phyloP scores from a whole-genome alignment of 1,140 invertebrate species.

The Ostrea denselamellosa region DNA sequence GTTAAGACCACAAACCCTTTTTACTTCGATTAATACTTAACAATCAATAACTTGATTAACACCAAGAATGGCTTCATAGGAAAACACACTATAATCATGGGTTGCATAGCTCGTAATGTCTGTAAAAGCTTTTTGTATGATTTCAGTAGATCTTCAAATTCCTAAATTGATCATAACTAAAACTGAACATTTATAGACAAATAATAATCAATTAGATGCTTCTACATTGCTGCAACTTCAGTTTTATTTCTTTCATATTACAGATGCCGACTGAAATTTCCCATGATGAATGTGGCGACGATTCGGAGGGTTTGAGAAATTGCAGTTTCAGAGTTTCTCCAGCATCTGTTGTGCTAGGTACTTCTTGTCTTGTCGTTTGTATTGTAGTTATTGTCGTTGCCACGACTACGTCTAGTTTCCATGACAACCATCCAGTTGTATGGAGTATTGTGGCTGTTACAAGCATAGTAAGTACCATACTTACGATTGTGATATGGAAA shows the following conservation, averaged over 20 bases:
- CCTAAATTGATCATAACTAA: too few relatives aligned
- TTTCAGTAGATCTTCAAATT: too few relatives aligned
- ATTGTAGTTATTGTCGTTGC: background rate
- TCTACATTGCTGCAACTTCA: too few relatives aligned
- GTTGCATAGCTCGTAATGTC: too few relatives aligned
- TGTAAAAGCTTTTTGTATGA: too few relatives aligned
- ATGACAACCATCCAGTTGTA: background rate
- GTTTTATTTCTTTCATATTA: background rate
- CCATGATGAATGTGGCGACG: background rate
- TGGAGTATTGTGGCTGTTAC: background rate
- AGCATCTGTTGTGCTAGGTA: background rate
- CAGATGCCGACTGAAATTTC: background rate
- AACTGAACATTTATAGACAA: too few relatives aligned
- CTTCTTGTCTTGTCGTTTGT: background rate
- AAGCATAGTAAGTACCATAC: background rate
- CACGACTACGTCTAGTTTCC: background rate
- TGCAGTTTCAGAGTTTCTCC: background rate
- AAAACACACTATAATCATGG: too few relatives aligned
- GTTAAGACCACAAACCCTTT: too few relatives aligned
- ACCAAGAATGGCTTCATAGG: too few relatives aligned
- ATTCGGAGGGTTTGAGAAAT: background rate
- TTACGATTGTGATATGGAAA: background rate
- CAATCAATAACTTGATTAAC: too few relatives aligned
- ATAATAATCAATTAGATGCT: too few relatives aligned
- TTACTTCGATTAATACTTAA: too few relatives aligned